A percentile compares a stretch with the other conserved stretches of the same genome.
Conservation (phyloP, 1,140 invertebrate species). For the Ctenoplectra terminalis region DNA sequence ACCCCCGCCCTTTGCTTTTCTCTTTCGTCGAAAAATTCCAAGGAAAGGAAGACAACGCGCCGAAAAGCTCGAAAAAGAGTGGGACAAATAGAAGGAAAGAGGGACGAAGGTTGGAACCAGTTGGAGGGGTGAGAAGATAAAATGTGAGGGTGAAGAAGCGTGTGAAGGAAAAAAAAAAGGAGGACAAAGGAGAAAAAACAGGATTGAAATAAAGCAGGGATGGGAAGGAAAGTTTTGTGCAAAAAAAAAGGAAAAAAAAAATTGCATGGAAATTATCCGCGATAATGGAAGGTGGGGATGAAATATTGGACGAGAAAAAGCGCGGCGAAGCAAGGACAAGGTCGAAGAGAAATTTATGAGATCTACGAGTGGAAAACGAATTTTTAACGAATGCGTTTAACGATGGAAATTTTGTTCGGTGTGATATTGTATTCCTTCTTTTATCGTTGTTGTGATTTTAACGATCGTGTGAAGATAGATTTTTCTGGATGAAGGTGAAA, state of each 20-base stretch:
- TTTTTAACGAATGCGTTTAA: conserved; percentile 8
- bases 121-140: conserved; percentile 24
- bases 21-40: conserved; percentile 36
- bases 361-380: not conserved
- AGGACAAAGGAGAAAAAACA: not conserved
- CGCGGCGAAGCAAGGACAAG: conserved; percentile 26
- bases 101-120: conserved; percentile 10
- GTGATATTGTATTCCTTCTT: too few relatives aligned
- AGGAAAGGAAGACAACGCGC: not conserved
- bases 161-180: not conserved
- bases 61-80: not conserved
- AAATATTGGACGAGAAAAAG: not conserved
- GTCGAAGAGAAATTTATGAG: conserved; percentile 11
- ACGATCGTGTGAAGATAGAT: not conserved
- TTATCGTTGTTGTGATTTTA: not conserved
- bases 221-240: conserved; percentile 4
- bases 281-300: not conserved
- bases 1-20: not conserved
- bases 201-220: not conserved
- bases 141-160: not conserved
- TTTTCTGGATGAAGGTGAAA: too few relatives aligned
- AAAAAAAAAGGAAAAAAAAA: too few relatives aligned
- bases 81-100: not conserved
- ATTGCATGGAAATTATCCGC: conserved; percentile 16
- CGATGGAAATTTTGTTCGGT: not conserved